Evolutionary conservation across 2,797 vertebrate genomes (phyloP).

Genomic region (Hapalemur alaotrensis): DNA sequence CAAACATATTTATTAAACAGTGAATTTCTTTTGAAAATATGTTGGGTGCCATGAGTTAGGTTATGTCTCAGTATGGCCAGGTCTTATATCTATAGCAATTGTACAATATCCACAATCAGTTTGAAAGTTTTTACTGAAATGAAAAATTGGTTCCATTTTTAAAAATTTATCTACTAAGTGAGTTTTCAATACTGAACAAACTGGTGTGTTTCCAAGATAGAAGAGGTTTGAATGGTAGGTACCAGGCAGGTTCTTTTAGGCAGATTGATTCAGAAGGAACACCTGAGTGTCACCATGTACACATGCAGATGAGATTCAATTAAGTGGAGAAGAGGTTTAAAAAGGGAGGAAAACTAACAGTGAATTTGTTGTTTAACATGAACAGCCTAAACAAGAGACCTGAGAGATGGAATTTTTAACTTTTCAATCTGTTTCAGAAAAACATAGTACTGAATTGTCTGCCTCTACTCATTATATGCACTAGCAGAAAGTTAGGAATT

Average conservation of each 20-base stretch:
- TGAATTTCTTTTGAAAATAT: neutral
- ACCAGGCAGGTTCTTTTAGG: neutral
- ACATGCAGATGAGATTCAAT: neutral
- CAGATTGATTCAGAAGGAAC: neutral
- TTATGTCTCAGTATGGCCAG: neutral
- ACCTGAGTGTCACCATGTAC: neutral
- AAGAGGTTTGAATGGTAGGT: neutral
- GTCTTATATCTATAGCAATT: neutral
- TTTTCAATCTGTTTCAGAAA: slow-evolving; percentile 41
- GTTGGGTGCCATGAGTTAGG: neutral
- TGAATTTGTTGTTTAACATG: neutral
- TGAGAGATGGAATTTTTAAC: neutral
- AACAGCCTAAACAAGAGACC: neutral
- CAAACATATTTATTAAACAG: neutral
- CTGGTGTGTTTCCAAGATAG: neutral
- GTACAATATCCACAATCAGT: neutral
- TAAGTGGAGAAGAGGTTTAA: neutral
- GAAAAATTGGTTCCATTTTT: neutral
- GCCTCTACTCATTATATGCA: neutral
- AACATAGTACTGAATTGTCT: neutral
- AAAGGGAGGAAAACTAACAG: neutral
- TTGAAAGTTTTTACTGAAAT: neutral
- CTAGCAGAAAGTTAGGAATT: neutral
- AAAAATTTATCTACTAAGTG: neutral
- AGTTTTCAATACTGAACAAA: neutral